Percentiles rank a stretch among this genome's conserved stretches.
These are phyloP conservation scores for Limnothrissa miodon DNA, from an alignment of 2,113 vertebrate species.

Conservation along the genomic window DNA sequence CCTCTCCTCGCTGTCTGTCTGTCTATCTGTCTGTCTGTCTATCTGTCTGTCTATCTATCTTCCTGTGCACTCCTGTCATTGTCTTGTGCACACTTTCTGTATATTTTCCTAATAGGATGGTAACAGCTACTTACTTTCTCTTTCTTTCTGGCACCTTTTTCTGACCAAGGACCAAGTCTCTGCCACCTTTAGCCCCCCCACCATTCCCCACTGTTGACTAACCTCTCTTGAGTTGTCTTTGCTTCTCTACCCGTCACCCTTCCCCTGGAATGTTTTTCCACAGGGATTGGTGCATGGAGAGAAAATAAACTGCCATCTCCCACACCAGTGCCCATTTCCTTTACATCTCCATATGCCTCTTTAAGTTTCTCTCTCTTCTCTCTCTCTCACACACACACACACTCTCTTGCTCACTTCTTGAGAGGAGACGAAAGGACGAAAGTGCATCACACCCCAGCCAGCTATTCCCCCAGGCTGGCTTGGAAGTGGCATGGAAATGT, in stretches of 20 bases:
- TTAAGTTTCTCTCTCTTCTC: not conserved
- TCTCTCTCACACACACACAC: no score
- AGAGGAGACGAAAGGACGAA: slow-evolving; percentile 37
- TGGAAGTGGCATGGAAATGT: slow-evolving; percentile 56
- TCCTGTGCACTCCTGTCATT: no score
- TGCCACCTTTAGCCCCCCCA: slow-evolving; percentile 44
- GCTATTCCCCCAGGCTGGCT: slow-evolving; percentile 41
- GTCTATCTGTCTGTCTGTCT: not conserved
- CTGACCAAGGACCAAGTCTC: no score
- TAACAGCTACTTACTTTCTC: slow-evolving; percentile 31
- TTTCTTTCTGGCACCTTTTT: not conserved
- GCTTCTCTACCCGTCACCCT: slow-evolving; percentile 41
- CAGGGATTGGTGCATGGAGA: slow-evolving; percentile 32
- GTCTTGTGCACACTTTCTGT: no score
- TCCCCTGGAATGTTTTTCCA: slow-evolving; percentile 63
- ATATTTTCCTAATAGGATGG: not conserved
- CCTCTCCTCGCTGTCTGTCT: slow-evolving; percentile 19
- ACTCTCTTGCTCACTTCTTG: not conserved
- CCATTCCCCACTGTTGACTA: not conserved
- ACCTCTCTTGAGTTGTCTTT: not conserved
- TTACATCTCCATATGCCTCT: slow-evolving; percentile 18
- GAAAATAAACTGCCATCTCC: slow-evolving; percentile 57
- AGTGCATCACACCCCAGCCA: slow-evolving; percentile 26
- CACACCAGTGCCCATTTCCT: slow-evolving; percentile 29
- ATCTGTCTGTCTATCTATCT: not conserved